Conservation (phyloP, 2,113 vertebrate genomes). For the Excalfactoria chinensis region DNA sequence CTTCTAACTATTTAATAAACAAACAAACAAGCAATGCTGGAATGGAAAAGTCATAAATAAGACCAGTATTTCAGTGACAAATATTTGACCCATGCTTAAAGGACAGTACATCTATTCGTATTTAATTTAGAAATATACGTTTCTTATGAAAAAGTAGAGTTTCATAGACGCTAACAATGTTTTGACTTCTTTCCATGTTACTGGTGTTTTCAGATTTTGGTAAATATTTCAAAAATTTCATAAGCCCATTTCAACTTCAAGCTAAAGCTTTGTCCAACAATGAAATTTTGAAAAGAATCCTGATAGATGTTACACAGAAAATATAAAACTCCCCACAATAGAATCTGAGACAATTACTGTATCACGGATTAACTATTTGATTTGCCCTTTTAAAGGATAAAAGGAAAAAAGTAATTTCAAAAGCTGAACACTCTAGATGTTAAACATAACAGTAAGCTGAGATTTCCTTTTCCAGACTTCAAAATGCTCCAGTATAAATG, state of each 20-base stretch:
- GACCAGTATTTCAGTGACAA: not conserved
- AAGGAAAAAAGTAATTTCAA: not conserved
- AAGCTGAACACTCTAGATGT: not conserved
- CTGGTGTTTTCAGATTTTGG: not conserved
- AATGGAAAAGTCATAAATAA: not conserved
- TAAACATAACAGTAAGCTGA: not conserved
- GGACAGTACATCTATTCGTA: not conserved
- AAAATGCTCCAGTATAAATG: not conserved
- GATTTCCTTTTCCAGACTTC: not conserved
- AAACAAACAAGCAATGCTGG: not conserved
- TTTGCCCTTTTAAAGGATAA: not conserved
- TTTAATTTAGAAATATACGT: not conserved
- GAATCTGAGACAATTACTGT: not conserved
- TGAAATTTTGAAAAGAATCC: not conserved
- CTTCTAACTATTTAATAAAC: fast-evolving
- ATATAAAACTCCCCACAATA: not conserved
- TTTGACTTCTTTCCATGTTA: not conserved
- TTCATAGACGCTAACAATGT: not conserved
- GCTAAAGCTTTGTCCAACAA: not conserved
- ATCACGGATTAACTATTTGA: not conserved
- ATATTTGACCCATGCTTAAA: not conserved
- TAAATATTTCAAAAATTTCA: not conserved
- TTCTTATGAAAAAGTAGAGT: not conserved
- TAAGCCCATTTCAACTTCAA: not conserved
- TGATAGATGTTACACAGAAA: not conserved